Evolutionary conservation across 37 sponge, comb jelly and placozoan species (phyloP).

Genomic region (Tethya wilhelma): DNA sequence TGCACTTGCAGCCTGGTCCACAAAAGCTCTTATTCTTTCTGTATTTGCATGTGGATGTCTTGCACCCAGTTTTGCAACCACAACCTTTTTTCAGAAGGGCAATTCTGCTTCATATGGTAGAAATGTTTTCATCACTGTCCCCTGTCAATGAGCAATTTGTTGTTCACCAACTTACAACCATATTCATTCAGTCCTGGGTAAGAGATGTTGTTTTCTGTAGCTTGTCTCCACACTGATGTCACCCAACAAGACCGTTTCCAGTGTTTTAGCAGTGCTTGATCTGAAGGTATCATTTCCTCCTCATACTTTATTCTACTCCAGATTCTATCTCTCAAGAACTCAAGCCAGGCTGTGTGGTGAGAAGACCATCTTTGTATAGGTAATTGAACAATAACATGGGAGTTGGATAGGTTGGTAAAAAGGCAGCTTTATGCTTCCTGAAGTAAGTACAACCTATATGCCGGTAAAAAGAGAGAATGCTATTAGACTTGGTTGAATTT

Average conservation of each 20-base stretch:
- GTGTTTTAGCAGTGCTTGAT: slow-evolving; percentile 7
- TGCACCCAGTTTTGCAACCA: too few species aligned
- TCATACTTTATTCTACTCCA: slow-evolving; percentile 24
- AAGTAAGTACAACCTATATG: slow-evolving; percentile 23
- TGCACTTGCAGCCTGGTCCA: slow-evolving; percentile 11
- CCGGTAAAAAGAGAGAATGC: slow-evolving; percentile 13
- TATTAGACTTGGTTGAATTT: background rate
- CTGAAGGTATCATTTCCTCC: slow-evolving; percentile 39
- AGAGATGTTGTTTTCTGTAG: slow-evolving; percentile 8
- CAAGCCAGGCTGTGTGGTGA: slow-evolving; percentile 26
- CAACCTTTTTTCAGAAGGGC: background rate
- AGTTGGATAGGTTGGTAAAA: background rate
- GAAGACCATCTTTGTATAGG: too few species aligned
- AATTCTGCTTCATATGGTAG: background rate
- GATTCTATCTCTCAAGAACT: slow-evolving; percentile 10
- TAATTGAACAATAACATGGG: slow-evolving; percentile 2
- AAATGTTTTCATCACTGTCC: slow-evolving; percentile 44
- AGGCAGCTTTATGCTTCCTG: slow-evolving; percentile 32
- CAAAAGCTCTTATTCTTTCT: background rate
- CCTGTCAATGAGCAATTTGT: slow-evolving; percentile 13
- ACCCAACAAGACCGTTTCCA: slow-evolving; percentile 39
- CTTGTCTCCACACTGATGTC: slow-evolving; percentile 21
- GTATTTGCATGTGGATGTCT: slow-evolving; percentile 5
- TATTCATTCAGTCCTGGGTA: background rate
- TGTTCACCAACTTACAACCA: slow-evolving; percentile 24